Base-by-base conservation (phyloP, 1,140 invertebrate species). In the Drosophila paulistorum region DNA sequence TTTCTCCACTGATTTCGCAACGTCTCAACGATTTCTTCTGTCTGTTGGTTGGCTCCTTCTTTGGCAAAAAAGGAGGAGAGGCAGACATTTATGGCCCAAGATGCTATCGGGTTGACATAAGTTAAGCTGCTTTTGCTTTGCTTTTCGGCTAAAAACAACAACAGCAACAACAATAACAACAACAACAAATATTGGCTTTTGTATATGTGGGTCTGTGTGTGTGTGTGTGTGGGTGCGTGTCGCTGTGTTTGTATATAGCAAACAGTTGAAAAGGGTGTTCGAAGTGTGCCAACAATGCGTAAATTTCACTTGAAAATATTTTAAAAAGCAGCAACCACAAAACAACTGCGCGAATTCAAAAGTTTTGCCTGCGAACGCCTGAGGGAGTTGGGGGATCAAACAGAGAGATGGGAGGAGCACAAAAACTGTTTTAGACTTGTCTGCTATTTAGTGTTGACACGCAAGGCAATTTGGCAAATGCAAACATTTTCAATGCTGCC, bases 401-500 rank as follows among this genome's bases (percentile, higher is more conserved):
- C 33, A 37, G 20, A 7, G 17, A 10, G 14, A 26, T 13, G 26
- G 20, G 13, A 26, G 11, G 54, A 33, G n/a, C 14, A 30, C 48
- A 20, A 7, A 35, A 48, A 67, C 60, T 71, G 70, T 71, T 84
- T 84, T 82, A 84, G 81, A 81, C 81, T 81, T 83, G 84, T 81
- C 80, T 84, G 74, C 84, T 83, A 91, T 91, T 91, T 86, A 75
- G 79, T 91, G 89, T 91, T 90, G 90, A 91, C 90, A 91, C 79
- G 81, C 89, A 68, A 83, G 75, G 85, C 84, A 90, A 90, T 91
- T 91, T 83, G 69, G 81, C 68, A 86, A 85, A 87, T 79, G 79
- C 78, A 81, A 91, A 83, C 81, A 81, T 84, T 84, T 84, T 83
- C 42, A 74, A 69, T 35, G 73, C 71, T 55, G 72, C 65, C 69